Conservation (phyloP, 2,797 vertebrate genomes). For the Hoplostethus atlanticus region DNA sequence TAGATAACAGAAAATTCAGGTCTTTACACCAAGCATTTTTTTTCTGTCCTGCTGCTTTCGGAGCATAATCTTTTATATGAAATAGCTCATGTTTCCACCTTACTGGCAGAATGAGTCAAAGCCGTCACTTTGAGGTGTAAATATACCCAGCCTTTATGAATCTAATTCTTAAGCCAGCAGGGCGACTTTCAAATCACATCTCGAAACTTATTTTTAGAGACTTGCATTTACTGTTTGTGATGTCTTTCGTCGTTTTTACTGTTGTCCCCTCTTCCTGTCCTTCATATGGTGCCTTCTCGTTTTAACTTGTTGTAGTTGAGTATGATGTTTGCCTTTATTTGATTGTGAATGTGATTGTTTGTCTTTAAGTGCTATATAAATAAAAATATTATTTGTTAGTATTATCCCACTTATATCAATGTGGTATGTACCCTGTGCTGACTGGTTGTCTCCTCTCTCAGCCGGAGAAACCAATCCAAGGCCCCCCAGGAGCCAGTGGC, state of each 20-base stretch:
- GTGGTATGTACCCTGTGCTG: conserved; percentile 8
- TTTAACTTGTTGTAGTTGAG: too few relatives aligned
- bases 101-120: not conserved
- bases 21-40: not conserved
- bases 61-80: not conserved
- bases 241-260: too few relatives aligned
- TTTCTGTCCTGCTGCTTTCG: too few relatives aligned
- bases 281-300: too few relatives aligned
- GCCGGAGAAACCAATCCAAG: conserved; percentile 85
- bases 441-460: conserved; percentile 57
- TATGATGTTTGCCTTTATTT: not conserved
- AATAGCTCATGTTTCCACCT: not conserved
- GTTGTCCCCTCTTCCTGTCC: too few relatives aligned
- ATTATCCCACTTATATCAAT: conserved; percentile 2
- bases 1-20: not conserved
- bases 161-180: too few relatives aligned
- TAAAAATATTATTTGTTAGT: too few relatives aligned
- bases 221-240: too few relatives aligned
- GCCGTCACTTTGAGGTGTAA: too few relatives aligned
- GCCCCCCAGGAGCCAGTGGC: conserved; percentile 81
- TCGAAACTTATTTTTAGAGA: too few relatives aligned
- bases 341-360: not conserved
- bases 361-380: too few relatives aligned
- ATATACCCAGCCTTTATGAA: not conserved
- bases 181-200: too few relatives aligned